Base-by-base conservation (phyloP, 2,797 vertebrate genomes). In the Cephalopachus bancanus region DNA sequence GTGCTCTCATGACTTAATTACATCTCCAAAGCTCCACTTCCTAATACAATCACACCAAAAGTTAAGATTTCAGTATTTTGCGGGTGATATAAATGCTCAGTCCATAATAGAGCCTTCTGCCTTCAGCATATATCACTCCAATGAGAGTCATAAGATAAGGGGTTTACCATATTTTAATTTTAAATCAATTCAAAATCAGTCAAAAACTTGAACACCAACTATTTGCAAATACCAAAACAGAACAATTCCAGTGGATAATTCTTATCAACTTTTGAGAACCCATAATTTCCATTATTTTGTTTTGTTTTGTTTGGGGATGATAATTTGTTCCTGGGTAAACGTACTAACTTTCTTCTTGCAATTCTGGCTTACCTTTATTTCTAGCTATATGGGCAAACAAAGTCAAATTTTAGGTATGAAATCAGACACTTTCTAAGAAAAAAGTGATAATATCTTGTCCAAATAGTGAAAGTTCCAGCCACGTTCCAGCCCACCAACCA, bases 401-500 rank as follows among this genome's bases (percentile, higher is more conserved):
- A 30, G 74, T 72, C 89, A 94, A 93, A 92, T 57, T 65, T 91
- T 51, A 83, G 93, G 33, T 44, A 84, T 79, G 83, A 78, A 93
- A 71, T 80, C 80, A 80, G 64, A 92, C 1, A 24, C 26, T 83
- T 91, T 75, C 62, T 51, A 28, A 75, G 2, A 37, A 30, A 60
- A 53, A 30, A 78, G 33, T 33, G 65, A 16, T 69, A 94, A 0
- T 78, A 12, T 67, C 24, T 62, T 37, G n/a, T 78, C 30, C 53
- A 93, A 79, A 44, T 26, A 92, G 17, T 83, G 22, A 37, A 78
- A 14, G 53, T 72, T 89, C 51, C 1, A 62, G 51, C 22, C 62
- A 76, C 0, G 11, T 44, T 93, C 78, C 17, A 74, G 74, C 49
- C 53, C 69, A 53, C 10, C 28, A 33, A 71, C 22, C 49, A 15